A percentile compares a stretch with the other conserved stretches of the same genome.
phyloP scores from a whole-genome alignment of 1,140 invertebrate species.

The Heterodera schachtii region DNA sequence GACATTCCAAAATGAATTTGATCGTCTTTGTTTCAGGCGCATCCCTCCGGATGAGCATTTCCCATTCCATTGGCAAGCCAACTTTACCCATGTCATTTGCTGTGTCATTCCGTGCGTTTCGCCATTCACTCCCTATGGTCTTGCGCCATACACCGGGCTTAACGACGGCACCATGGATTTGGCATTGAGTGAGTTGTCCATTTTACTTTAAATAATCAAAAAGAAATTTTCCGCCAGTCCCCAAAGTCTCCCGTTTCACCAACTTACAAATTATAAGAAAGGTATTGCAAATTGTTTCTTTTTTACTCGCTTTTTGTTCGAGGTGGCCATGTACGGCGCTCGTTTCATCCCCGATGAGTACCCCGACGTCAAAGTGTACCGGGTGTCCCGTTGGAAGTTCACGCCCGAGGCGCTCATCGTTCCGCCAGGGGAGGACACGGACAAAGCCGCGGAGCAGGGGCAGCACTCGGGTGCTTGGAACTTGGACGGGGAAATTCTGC shows the following conservation, averaged over 20 bases:
- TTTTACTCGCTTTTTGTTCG: slow-evolving; percentile 21
- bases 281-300: background rate
- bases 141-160: slow-evolving; percentile 62
- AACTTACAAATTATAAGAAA: slow-evolving; percentile 59
- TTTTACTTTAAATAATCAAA: background rate
- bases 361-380: slow-evolving; percentile 51
- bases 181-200: slow-evolving; percentile 44
- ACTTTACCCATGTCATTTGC: slow-evolving; percentile 63
- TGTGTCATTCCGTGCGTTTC: slow-evolving; percentile 57
- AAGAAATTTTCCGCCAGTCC: slow-evolving; percentile 31
- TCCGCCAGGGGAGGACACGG: slow-evolving; percentile 2
- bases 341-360: slow-evolving; percentile 25
- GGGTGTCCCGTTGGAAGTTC: slow-evolving; percentile 59
- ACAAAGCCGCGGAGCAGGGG: slow-evolving; percentile 26
- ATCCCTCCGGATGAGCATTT: slow-evolving; percentile 40
- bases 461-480: slow-evolving; percentile 63
- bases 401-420: slow-evolving; percentile 52
- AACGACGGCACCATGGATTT: slow-evolving; percentile 63
- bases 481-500: slow-evolving; percentile 58
- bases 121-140: slow-evolving; percentile 63
- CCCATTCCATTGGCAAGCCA: slow-evolving; percentile 61
- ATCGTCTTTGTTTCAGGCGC: slow-evolving; percentile 35
- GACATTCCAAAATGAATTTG: slow-evolving; percentile 15
- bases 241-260: slow-evolving; percentile 55
- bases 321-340: slow-evolving; percentile 63